These are phyloP conservation scores for Plebejus anna DNA, from an alignment of 2,888 invertebrate genomes.

Conservation along the genomic window DNA sequence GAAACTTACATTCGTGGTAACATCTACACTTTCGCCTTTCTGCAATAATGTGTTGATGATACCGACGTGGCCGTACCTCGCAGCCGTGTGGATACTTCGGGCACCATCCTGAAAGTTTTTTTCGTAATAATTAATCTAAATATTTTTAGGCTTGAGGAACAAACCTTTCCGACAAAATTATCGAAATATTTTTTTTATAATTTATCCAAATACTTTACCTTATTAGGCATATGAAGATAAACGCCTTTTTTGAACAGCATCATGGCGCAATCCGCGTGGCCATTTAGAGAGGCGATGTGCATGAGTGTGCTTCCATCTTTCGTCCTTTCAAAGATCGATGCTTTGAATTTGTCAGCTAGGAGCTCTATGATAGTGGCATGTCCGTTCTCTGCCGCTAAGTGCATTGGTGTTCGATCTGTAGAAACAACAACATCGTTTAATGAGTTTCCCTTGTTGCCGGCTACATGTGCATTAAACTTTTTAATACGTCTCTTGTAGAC, in stretches of 20 bases:
- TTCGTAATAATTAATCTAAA: not conserved
- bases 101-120: slow-evolving; percentile 88
- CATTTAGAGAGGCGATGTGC: slow-evolving; percentile 98
- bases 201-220: slow-evolving; percentile 67
- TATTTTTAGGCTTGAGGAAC: not conserved
- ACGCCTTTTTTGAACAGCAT: slow-evolving; percentile 99
- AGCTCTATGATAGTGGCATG: slow-evolving; percentile 97
- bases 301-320: slow-evolving; percentile 99
- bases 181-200: not conserved
- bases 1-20: slow-evolving; percentile 91
- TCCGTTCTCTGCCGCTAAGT: slow-evolving; percentile 98
- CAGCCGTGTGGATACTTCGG: slow-evolving; percentile 98
- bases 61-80: slow-evolving; percentile 97
- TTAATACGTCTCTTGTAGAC: not conserved
- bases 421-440: slow-evolving; percentile 13
- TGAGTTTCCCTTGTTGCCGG: slow-evolving; percentile 24
- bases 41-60: slow-evolving; percentile 97
- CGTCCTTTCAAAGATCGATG: slow-evolving; percentile 96
- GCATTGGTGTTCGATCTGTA: slow-evolving; percentile 96
- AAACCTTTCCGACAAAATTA: no score
- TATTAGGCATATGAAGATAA: slow-evolving; percentile 99
- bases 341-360: slow-evolving; percentile 97
- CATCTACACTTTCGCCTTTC: slow-evolving; percentile 98
- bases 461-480: not conserved
- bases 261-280: slow-evolving; percentile 98